phyloP scores from a whole-genome alignment of 2,113 vertebrate genomes.

The Forbesichthys papilliferus region DNA sequence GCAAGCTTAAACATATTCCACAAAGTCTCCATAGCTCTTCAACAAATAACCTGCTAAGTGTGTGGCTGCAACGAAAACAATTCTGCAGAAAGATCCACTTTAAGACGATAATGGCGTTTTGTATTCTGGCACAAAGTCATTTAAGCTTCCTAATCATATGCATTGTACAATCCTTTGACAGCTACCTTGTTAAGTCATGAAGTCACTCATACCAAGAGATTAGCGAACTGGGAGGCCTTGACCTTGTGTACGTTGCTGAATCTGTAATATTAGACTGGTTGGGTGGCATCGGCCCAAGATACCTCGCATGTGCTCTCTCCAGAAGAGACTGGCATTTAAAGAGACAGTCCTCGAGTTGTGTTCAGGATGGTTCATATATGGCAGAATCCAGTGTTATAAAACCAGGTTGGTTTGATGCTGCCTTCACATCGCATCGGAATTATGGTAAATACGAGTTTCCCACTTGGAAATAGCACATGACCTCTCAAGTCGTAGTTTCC shows the following conservation, averaged over 20 bases:
- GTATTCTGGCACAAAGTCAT: slow-evolving; percentile 55
- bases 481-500: no score
- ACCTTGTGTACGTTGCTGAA: slow-evolving; percentile 49
- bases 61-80: slow-evolving; percentile 43
- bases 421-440: no score
- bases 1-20: slow-evolving; percentile 17
- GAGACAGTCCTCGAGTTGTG: no score
- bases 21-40: background rate
- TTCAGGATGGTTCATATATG: no score
- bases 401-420: no score
- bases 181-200: slow-evolving; percentile 61
- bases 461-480: no score
- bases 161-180: slow-evolving; percentile 45
- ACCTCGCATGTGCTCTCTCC: no score
- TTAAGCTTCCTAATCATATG: slow-evolving; percentile 68
- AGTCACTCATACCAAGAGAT: slow-evolving; percentile 71
- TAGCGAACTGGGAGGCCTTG: slow-evolving; percentile 49
- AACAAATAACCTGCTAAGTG: slow-evolving; percentile 37
- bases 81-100: slow-evolving; percentile 56
- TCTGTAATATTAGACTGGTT: slow-evolving; percentile 32
- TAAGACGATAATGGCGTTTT: slow-evolving; percentile 59
- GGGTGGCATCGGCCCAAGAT: background rate
- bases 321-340: no score
- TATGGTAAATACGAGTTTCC: no score
- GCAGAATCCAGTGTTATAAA: no score